Evolutionary conservation across 2,113 vertebrate species (phyloP).

Genomic region (Emydocephalus ijimae): DNA sequence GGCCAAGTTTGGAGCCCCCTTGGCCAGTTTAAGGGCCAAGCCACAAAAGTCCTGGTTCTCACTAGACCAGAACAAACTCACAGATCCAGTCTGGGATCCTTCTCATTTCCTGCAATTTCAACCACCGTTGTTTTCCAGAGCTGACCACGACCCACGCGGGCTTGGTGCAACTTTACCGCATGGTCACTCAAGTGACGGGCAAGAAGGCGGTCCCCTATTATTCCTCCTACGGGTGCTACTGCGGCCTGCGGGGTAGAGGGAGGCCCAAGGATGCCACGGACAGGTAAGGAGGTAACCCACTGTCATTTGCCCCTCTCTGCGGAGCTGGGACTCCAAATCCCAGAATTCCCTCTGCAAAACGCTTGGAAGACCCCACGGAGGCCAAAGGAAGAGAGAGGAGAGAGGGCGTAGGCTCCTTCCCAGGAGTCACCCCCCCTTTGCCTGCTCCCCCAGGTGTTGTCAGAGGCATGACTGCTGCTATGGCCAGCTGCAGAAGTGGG

Average conservation of each 20-base stretch:
- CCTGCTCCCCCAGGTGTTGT: background rate
- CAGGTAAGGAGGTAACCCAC: background rate
- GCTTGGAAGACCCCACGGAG: background rate
- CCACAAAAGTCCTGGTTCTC: no score
- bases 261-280: background rate
- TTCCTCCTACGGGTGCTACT: background rate
- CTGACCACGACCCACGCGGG: background rate
- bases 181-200: background rate
- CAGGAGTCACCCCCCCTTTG: background rate
- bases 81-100: background rate
- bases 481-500: accelerated
- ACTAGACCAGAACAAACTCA: no score
- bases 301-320: background rate
- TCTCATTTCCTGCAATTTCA: background rate
- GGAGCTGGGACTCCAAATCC: background rate
- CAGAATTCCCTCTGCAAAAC: background rate
- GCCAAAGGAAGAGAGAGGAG: background rate
- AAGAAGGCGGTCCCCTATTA: background rate
- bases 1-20: background rate
- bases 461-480: constrained; percentile 1
- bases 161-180: background rate
- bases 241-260: background rate
- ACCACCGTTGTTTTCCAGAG: background rate
- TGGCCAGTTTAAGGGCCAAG: no score
- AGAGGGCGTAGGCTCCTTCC: background rate